phyloP scores from a whole-genome alignment of 2,797 vertebrate genomes.

The Helicolenus hilgendorfi region DNA sequence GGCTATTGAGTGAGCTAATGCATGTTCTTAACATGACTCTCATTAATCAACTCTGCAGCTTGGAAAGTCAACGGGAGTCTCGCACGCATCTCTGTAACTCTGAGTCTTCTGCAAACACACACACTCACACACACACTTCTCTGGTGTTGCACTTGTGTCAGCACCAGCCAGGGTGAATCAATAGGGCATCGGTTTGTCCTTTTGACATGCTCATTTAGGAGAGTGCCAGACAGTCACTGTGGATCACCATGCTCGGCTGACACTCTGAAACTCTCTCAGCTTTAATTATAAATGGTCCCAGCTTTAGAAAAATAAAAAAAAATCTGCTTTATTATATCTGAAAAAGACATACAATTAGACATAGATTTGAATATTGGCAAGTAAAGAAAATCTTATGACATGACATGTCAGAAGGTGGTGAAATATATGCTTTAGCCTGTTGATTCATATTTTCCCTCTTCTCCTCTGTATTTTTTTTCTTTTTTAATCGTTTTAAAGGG shows the following conservation, averaged over 20 bases:
- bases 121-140: background rate
- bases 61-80: background rate
- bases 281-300: background rate
- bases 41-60: conserved; percentile 44
- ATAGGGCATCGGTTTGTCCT: conserved; percentile 49
- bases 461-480: background rate
- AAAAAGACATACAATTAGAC: background rate
- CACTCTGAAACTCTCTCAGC: background rate
- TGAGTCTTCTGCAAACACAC: background rate
- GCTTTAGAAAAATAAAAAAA: background rate
- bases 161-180: conserved; percentile 43
- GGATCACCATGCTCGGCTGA: background rate
- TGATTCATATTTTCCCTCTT: background rate
- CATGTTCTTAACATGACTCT: conserved; percentile 13
- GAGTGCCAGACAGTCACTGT: background rate
- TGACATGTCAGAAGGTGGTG: background rate
- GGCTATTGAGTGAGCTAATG: conserved; percentile 28
- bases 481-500: background rate
- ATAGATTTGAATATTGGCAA: background rate
- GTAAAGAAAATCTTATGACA: background rate
- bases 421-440: background rate
- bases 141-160: conserved; percentile 53
- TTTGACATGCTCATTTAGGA: conserved; percentile 40
- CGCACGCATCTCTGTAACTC: background rate
- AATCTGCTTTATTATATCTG: background rate